Evolutionary conservation across 2,797 vertebrate genomes (phyloP).

Genomic region (Rhynchonycteris naso): DNA sequence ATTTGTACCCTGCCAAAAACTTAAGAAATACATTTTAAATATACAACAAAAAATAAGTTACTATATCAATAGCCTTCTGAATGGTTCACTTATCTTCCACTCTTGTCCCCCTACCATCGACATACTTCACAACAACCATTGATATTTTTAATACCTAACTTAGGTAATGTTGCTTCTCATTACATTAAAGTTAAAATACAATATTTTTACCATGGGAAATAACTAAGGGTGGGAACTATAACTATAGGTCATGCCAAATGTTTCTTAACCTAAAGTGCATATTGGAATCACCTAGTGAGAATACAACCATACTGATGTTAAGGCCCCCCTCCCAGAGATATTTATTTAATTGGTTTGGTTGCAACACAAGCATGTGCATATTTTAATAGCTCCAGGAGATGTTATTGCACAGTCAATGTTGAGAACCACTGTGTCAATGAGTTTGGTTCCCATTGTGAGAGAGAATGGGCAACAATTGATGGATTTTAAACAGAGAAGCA

Average conservation of each 20-base stretch:
- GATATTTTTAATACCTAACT: background rate
- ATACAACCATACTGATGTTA: background rate
- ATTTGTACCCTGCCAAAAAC: too few species aligned
- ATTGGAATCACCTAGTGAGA: background rate
- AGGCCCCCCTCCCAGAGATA: background rate
- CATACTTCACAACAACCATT: background rate
- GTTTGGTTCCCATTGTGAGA: background rate
- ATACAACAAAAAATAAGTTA: background rate
- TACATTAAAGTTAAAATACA: background rate
- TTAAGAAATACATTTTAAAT: too few species aligned
- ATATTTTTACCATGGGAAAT: background rate
- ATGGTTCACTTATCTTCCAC: background rate
- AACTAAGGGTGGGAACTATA: background rate
- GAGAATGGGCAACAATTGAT: background rate
- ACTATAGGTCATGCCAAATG: background rate
- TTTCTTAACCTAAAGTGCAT: background rate
- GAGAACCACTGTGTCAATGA: background rate
- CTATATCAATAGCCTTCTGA: background rate
- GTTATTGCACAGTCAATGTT: rapidly evolving
- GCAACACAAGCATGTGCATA: background rate
- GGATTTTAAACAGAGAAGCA: background rate
- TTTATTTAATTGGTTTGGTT: background rate
- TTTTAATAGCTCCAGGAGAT: background rate
- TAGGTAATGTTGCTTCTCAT: background rate
- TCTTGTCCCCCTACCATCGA: background rate